phyloP scores from a whole-genome alignment of 2,797 vertebrate genomes.

The Podargus strigoides region DNA sequence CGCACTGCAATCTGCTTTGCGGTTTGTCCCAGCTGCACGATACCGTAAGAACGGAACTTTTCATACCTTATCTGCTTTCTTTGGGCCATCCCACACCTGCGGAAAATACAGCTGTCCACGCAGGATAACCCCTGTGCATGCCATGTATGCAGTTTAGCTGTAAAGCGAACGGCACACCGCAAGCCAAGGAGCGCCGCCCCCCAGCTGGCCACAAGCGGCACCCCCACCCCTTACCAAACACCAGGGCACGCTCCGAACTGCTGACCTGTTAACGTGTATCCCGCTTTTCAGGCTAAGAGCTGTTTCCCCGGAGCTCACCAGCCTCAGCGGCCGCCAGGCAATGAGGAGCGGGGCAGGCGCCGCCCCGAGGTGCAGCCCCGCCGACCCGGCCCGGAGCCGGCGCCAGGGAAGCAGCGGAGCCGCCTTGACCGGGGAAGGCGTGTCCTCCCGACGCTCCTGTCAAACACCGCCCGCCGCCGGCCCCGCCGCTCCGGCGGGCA shows the following conservation, averaged over 20 bases:
- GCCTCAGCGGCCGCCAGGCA: neutral
- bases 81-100: no score
- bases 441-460: constrained; percentile 19
- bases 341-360: neutral
- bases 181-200: neutral
- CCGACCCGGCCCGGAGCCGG: neutral
- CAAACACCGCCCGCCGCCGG: neutral
- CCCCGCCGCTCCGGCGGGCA: neutral
- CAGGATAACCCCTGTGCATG: rapidly evolving
- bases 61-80: neutral
- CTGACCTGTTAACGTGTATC: rapidly evolving
- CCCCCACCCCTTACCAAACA: neutral
- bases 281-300: neutral
- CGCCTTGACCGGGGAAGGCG: neutral
- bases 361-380: neutral
- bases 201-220: no score
- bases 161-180: neutral
- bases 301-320: neutral
- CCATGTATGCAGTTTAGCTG: rapidly evolving
- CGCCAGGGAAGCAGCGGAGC: neutral
- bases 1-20: neutral
- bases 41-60: neutral
- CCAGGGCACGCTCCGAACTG: neutral
- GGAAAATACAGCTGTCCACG: rapidly evolving
- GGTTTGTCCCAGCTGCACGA: neutral